Percentiles rank a stretch among this genome's conserved stretches.
Evolutionary conservation across 2,113 vertebrate genomes (phyloP).

Genomic region (Hippocampus abdominalis): DNA sequence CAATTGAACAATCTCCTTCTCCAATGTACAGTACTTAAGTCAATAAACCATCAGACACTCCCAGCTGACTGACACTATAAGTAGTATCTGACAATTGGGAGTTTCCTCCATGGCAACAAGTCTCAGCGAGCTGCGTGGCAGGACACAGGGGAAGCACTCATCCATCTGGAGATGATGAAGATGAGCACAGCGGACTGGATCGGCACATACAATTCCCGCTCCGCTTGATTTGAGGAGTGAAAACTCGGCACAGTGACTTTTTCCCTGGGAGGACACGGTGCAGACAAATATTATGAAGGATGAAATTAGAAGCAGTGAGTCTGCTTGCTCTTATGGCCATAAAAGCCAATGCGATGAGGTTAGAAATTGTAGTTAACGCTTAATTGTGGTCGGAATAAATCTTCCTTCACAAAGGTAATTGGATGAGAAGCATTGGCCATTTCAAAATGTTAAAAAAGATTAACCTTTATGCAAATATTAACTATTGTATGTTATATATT

Average conservation of each 20-base stretch:
- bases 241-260: neutral
- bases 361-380: neutral
- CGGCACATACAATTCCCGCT: neutral
- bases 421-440: no score
- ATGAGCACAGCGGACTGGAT: constrained; percentile 1
- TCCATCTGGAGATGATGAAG: constrained; percentile 7
- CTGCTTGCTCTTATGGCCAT: neutral
- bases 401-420: neutral
- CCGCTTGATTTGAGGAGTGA: neutral
- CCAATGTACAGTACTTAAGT: neutral
- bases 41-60: neutral
- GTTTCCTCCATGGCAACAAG: constrained; percentile 4
- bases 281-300: constrained; percentile 11
- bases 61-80: constrained; percentile 4
- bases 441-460: no score
- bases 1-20: neutral
- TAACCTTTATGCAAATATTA: no score
- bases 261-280: neutral
- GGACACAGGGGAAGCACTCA: neutral
- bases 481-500: no score
- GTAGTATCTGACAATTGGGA: neutral
- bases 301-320: neutral
- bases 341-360: neutral
- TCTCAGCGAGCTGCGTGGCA: neutral
- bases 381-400: neutral